Conservation (phyloP, 2,797 vertebrate species). For the Brachymystax lenok region DNA sequence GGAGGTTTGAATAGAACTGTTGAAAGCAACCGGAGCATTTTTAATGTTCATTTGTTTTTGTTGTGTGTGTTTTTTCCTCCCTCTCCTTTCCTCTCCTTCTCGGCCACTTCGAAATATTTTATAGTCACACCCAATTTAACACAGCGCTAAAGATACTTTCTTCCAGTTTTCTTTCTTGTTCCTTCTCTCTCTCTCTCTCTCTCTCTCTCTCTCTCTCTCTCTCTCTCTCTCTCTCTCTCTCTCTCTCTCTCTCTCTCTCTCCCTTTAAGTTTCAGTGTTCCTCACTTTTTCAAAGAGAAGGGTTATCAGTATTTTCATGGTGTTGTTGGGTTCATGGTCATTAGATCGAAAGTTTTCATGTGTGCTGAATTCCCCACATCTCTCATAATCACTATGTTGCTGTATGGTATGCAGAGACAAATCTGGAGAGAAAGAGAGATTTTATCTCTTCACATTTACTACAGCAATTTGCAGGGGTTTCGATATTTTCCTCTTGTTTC, state of each 20-base stretch:
- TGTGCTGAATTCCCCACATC: background rate
- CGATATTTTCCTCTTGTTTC: slow-evolving; percentile 8
- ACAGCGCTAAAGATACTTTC: slow-evolving; percentile 68
- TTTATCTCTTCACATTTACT: background rate
- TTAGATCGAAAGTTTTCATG: slow-evolving; percentile 15
- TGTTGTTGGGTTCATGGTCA: slow-evolving; percentile 29
- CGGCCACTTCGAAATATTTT: slow-evolving; percentile 83
- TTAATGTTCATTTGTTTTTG: slow-evolving; percentile 94
- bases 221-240: slow-evolving; percentile 18
- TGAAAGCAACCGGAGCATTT: slow-evolving; percentile 84
- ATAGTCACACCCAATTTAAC: slow-evolving; percentile 90
- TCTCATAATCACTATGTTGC: background rate
- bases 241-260: background rate
- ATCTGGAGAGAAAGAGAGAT: background rate
- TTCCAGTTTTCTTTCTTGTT: slow-evolving; percentile 59
- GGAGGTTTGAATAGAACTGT: slow-evolving; percentile 75
- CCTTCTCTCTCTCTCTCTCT: slow-evolving; percentile 32
- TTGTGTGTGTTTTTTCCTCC: slow-evolving; percentile 39
- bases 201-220: too few species aligned
- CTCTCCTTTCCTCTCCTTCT: slow-evolving; percentile 27
- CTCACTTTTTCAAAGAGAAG: background rate
- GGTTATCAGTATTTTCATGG: background rate
- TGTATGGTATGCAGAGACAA: background rate
- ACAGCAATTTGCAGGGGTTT: slow-evolving; percentile 23
- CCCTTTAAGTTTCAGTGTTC: background rate